Evolutionary conservation across 2,888 invertebrate species (phyloP), one percentile per base, ranked within the genome.

Genomic region (Andrena trimmerana): DNA sequence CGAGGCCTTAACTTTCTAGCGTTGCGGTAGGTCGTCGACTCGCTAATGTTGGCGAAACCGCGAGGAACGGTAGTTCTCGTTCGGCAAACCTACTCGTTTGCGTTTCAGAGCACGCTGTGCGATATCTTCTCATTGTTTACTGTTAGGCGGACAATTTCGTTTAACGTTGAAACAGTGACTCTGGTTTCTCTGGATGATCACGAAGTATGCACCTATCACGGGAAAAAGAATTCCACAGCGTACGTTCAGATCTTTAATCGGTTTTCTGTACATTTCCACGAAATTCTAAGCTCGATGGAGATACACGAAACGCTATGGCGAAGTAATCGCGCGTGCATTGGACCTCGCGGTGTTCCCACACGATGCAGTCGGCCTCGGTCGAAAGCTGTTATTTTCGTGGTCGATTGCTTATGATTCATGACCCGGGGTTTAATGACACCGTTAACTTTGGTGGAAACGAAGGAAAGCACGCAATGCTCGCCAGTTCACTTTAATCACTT

Each of bases 21-120:
- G 59, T 73, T 81, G 57, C 60, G 76, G 33, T 60, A 81, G 78
- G 78, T 86, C 78, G 54, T 71, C 62, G 72, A 86, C 80, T 81
- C 33, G 13, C 65, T 48, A 77, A 60, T 48, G 54, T 8, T 54
- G 52, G 62, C 3, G 50, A 74, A 16, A 76, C 50, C 57, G 24
- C 57, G 57, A 27, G 63, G 69, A 50, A 36, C 36, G 4, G 36
- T 62, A 33, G 16, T 54, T 73, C 79, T 74, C 66, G 29, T 27
- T 57, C 2, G 13, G 13, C 42, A 24, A 60, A 59, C 1, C 13
- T 16, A 13, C 10, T 52, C 10, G 33, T 13, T 60, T 16, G 13
- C 8, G 27, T 16, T 59, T 8, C 13, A 13, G 1, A 59, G 27
- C 72, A 59, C 24, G 54, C 16, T 7, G 27, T 24, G 27, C n/a